Base-by-base conservation (phyloP, 2,113 vertebrate genomes). In the Plecotus auritus region DNA sequence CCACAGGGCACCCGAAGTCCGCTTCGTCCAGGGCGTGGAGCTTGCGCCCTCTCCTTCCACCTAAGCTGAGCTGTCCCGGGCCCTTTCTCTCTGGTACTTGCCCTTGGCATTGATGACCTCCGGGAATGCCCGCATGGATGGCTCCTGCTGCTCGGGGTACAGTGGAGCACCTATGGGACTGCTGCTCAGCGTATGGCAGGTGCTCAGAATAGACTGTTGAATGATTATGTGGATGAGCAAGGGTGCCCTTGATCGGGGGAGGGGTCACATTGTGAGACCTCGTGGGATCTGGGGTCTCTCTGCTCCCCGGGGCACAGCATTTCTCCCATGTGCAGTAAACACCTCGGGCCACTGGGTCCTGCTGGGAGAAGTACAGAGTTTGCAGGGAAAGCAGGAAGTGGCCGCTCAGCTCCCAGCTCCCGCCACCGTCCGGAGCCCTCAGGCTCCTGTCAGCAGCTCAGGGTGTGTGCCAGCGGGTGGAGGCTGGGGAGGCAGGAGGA, bases 311-410 rank as follows among this genome's bases (percentile, higher is more conserved):
- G 40, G 10, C 47, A 40, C 9, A 23, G 51, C 17, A 2, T 10
- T 30, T 69, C 56, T 80, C 35, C 69, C 35, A 1, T n/a, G 37
- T 37, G 32, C 35, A n/a, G 3, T 45, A 9, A 90, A 61, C 4
- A 17, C 45, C 51, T 23, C 1, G 3, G 47, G 23, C 32, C 86
- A 9, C 70, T 16, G n/a, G 96, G 82, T 92, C 90, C 78, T 91
- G 18, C 82, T 28, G 10, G 18, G 74, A 67, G 59, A 80, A 59
- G 49, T 0, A 28, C 32, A 12, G 49, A 1, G 20, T 17, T 35
- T 49, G 35, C 77, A 42, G 90, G 66, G 49, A 56, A 70, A 81
- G 77, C 95, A 93, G 96, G 94, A 95, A 94, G 95, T 76, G 90
- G 74, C 81, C 0, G 28, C 6, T 5, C 88, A 22, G 74, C 93